Percentiles rank a stretch among this genome's conserved stretches.
These are phyloP conservation scores for Panagrolaimus sp. DNA, from an alignment of 1,140 invertebrate genomes.

Conservation along the genomic window DNA sequence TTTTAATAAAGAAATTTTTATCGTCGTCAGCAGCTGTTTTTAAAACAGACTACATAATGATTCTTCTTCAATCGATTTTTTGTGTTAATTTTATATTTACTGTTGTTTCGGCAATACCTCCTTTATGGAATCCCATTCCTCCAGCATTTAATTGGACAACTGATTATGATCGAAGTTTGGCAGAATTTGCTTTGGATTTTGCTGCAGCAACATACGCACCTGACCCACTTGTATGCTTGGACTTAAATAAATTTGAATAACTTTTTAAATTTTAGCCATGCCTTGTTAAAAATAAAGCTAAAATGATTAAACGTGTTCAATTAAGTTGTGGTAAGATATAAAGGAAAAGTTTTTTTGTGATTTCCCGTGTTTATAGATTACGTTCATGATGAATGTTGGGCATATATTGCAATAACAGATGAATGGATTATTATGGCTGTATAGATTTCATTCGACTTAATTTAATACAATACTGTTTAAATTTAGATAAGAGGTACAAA, in stretches of 20 bases:
- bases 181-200: conserved; percentile 41
- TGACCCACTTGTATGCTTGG: conserved; percentile 14
- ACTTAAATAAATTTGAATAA: no score
- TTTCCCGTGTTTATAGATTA: not conserved
- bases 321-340: not conserved
- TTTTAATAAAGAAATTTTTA: no score
- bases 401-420: not conserved
- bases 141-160: conserved; percentile 5
- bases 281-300: not conserved
- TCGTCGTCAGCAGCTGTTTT: no score
- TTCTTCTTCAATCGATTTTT: no score
- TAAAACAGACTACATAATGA: no score
- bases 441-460: no score
- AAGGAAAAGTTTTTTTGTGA: no score
- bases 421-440: conserved; percentile 32
- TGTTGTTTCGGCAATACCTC: no score
- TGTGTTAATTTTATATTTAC: no score
- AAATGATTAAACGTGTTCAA: not conserved
- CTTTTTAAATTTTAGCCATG: not conserved
- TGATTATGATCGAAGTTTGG: conserved; percentile 25
- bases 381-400: not conserved
- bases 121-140: no score
- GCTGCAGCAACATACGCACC: conserved; percentile 37
- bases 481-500: conserved; percentile 29
- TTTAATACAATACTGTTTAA: no score